phyloP scores from a whole-genome alignment of 1,140 invertebrate species.

The Drosophila subobscura region DNA sequence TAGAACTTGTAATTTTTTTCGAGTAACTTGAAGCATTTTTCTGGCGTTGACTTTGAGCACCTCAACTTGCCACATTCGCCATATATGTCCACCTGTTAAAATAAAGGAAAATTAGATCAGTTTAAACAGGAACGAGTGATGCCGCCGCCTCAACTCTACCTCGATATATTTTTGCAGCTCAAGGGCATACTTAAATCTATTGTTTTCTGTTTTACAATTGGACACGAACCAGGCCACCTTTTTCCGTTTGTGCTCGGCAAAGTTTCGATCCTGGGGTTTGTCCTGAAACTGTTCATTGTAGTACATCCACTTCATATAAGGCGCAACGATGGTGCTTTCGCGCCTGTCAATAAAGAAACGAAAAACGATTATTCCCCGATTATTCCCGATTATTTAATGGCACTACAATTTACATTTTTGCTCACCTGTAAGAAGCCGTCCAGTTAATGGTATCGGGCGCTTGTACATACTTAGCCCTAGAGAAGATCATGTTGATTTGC shows the following conservation, averaged over 20 bases:
- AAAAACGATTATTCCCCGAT: background rate
- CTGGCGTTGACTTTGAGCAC: conserved; percentile 91
- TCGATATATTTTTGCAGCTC: conserved; percentile 93
- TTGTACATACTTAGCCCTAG: conserved; percentile 93
- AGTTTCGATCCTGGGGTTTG: conserved; percentile 89
- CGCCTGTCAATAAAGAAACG: conserved; percentile 85
- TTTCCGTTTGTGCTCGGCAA: conserved; percentile 94
- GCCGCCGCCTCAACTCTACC: conserved; percentile 27
- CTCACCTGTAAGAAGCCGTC: conserved; percentile 95
- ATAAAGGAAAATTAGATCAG: background rate
- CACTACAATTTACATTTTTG: too few species aligned
- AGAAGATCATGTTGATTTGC: conserved; percentile 92
- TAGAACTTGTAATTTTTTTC: conserved; percentile 98
- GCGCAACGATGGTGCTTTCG: conserved; percentile 97
- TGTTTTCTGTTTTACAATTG: conserved; percentile 95
- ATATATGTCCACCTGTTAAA: conserved; percentile 93
- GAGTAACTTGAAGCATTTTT: conserved; percentile 95
- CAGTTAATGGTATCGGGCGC: conserved; percentile 94
- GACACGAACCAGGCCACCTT: conserved; percentile 99
- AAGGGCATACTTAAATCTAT: conserved; percentile 93
- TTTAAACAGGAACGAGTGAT: too few species aligned
- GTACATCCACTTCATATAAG: conserved; percentile 97
- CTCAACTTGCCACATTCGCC: conserved; percentile 94
- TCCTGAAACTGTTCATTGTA: conserved; percentile 89
- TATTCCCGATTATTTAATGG: too few species aligned